These are phyloP conservation scores for Gastrophysa polygoni DNA, from an alignment of 2,888 invertebrate species.

Conservation along the genomic window DNA sequence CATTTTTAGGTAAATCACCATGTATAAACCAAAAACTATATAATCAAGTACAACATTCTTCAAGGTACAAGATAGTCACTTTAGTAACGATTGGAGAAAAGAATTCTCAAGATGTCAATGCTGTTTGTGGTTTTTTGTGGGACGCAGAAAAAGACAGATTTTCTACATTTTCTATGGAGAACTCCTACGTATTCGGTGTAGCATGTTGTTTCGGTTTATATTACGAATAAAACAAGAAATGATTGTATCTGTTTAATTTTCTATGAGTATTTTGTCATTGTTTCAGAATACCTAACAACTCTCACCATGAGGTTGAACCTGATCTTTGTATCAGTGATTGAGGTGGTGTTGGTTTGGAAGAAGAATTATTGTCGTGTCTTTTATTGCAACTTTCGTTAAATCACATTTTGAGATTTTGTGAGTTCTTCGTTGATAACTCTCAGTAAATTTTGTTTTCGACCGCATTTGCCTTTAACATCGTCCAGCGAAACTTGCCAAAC, in stretches of 20 bases:
- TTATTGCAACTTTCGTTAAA: no score
- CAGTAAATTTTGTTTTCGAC: constrained; percentile 36
- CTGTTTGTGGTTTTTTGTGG: constrained; percentile 71
- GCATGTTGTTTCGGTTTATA: constrained; percentile 72
- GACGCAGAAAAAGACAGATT: constrained; percentile 70
- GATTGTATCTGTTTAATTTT: no score
- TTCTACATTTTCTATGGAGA: constrained; percentile 66
- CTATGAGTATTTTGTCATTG: no score
- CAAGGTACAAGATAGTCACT: constrained; percentile 70
- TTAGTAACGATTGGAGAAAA: constrained; percentile 71
- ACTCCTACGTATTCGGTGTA: constrained; percentile 67
- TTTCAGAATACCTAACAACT: no score
- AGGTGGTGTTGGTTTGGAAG: no score
- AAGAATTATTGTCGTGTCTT: no score
- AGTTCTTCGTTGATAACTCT: constrained; percentile 28
- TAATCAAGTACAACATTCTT: no score
- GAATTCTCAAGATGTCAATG: constrained; percentile 67
- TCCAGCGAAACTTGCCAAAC: constrained; percentile 42
- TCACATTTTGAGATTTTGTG: not conserved
- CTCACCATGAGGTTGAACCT: no score
- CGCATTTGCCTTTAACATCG: constrained; percentile 40
- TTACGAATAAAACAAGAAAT: constrained; percentile 72
- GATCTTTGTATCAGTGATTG: no score
- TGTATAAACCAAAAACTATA: no score
- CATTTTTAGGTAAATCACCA: no score